These are phyloP conservation scores for Rhynchonycteris naso DNA, from an alignment of 2,797 vertebrate species.

Conservation along the genomic window DNA sequence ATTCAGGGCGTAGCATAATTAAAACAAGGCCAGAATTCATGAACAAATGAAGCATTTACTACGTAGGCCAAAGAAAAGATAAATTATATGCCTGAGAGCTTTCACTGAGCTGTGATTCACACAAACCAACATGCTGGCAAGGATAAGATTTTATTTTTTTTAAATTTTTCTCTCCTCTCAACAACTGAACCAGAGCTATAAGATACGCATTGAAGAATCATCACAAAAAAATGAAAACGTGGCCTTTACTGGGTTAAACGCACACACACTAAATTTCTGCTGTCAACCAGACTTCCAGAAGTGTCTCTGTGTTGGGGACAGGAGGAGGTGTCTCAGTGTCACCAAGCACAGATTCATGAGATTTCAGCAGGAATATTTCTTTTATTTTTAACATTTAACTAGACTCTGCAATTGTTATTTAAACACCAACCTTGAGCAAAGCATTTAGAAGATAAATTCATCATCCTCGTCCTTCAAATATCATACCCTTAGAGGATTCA, in stretches of 20 bases:
- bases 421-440: neutral
- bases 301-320: neutral
- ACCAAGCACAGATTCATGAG: neutral
- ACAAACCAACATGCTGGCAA: slow-evolving; percentile 82
- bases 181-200: slow-evolving; percentile 74
- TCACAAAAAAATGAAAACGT: slow-evolving; percentile 32
- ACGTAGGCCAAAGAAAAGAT: slow-evolving; percentile 87
- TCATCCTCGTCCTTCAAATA: neutral
- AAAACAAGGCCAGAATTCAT: slow-evolving; percentile 89
- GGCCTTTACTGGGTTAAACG: slow-evolving; percentile 48
- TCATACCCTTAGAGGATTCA: accelerated
- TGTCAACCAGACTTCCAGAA: slow-evolving; percentile 29
- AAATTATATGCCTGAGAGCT: slow-evolving; percentile 87
- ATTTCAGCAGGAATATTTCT: neutral
- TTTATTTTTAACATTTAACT: neutral
- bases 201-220: slow-evolving; percentile 75
- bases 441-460: neutral
- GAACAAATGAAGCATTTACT: slow-evolving; percentile 87
- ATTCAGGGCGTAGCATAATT: slow-evolving; percentile 88
- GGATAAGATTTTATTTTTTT: slow-evolving; percentile 69
- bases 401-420: neutral
- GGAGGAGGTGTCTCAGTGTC: neutral
- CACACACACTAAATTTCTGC: slow-evolving; percentile 40
- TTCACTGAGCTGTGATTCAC: slow-evolving; percentile 85
- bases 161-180: slow-evolving; percentile 40